phyloP scores from a whole-genome alignment of 2,888 invertebrate genomes.

The Lithophane socia region DNA sequence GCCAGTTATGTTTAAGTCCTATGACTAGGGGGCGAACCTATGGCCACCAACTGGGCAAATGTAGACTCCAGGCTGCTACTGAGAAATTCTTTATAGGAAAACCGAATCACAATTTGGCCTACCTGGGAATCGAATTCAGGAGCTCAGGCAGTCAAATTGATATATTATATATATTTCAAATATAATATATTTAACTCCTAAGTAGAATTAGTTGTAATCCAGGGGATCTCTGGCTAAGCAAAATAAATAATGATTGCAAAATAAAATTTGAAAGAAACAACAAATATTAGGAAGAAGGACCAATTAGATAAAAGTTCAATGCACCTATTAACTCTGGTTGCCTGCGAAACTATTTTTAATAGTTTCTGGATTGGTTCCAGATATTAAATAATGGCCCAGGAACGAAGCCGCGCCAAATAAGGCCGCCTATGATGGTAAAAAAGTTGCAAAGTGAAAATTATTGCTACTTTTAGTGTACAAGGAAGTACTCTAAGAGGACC shows the following conservation, averaged over 20 bases:
- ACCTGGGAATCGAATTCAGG: neutral
- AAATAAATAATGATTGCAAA: neutral
- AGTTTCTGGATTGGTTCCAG: conserved; percentile 64
- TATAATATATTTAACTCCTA: neutral
- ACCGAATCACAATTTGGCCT: neutral
- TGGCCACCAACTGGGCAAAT: neutral
- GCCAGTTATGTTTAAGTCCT: neutral
- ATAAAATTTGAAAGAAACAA: neutral
- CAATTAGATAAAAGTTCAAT: conserved; percentile 28
- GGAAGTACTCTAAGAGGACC: conserved; percentile 9
- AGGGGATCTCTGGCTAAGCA: neutral
- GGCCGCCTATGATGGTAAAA: conserved; percentile 44
- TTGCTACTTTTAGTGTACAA: conserved; percentile 32
- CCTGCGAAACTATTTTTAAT: conserved; percentile 52
- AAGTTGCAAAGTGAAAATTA: conserved; percentile 54
- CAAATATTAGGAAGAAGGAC: neutral
- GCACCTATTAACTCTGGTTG: conserved; percentile 28
- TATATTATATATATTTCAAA: too few relatives aligned
- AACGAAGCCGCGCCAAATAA: conserved; percentile 60
- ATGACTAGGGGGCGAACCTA: neutral
- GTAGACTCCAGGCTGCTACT: neutral
- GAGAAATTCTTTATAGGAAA: neutral
- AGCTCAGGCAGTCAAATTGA: neutral
- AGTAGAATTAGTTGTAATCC: neutral
- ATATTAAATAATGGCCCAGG: conserved; percentile 43